These are phyloP conservation scores for Gobiocypris rarus DNA, from an alignment of 2,113 vertebrate species.

Conservation along the genomic window DNA sequence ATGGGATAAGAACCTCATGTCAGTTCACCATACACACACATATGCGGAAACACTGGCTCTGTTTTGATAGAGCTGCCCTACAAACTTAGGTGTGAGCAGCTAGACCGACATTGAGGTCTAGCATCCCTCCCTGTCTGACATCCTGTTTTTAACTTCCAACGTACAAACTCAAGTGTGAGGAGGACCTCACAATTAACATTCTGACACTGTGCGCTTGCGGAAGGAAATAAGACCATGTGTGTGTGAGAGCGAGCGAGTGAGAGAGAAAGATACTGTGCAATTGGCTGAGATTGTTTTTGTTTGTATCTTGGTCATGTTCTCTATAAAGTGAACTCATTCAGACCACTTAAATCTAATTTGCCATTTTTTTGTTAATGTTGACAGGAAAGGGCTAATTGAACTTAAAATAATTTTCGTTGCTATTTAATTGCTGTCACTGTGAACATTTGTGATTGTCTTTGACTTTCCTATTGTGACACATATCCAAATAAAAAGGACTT, in stretches of 20 bases:
- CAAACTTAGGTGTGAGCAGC: constrained; percentile 32
- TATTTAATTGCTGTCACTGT: background rate
- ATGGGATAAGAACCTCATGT: constrained; percentile 17
- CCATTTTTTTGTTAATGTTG: background rate
- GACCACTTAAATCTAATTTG: background rate
- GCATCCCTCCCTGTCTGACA: constrained; percentile 40
- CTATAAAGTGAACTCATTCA: background rate
- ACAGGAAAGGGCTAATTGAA: background rate
- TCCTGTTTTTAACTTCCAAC: constrained; percentile 58
- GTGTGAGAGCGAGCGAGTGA: background rate
- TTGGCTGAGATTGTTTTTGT: background rate
- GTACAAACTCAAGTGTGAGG: constrained; percentile 21
- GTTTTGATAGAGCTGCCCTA: constrained; percentile 16
- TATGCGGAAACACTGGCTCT: constrained; percentile 1
- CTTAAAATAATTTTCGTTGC: background rate
- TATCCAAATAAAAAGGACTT: too few species aligned
- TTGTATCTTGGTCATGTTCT: constrained; percentile 1
- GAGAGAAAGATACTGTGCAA: background rate
- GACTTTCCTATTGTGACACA: too few species aligned
- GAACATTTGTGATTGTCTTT: background rate
- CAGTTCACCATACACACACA: background rate
- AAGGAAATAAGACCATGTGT: constrained; percentile 50
- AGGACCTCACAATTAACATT: constrained; percentile 32
- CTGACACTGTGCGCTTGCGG: constrained; percentile 31
- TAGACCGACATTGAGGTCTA: constrained; percentile 59